A percentile compares a stretch with the other conserved stretches of the same genome.
phyloP scores from a whole-genome alignment of 2,113 vertebrate species.

The Albula glossodonta region DNA sequence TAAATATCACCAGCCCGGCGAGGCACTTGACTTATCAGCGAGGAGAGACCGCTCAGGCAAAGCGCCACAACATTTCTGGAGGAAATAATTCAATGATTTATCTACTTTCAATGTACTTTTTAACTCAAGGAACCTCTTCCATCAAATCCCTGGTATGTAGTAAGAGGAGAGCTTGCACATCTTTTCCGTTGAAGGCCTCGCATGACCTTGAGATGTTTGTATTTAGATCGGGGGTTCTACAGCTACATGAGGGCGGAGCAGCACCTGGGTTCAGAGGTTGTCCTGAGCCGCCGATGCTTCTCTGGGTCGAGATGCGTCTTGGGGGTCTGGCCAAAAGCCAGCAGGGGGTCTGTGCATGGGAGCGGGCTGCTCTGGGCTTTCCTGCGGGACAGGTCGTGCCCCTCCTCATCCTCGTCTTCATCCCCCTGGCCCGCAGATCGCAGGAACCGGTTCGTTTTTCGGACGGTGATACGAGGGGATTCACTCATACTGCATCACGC shows the following conservation, averaged over 20 bases:
- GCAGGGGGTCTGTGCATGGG: constrained; percentile 42
- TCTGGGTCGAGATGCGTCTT: constrained; percentile 72
- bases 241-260: constrained; percentile 32
- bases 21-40: background rate
- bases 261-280: constrained; percentile 72
- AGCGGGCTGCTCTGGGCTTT: constrained; percentile 50
- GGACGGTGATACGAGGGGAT: constrained; percentile 34
- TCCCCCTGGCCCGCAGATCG: constrained; percentile 29
- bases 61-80: background rate
- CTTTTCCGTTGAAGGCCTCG: background rate
- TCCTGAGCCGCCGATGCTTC: constrained; percentile 70
- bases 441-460: constrained; percentile 27
- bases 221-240: background rate
- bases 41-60: background rate
- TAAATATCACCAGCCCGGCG: background rate
- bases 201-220: background rate
- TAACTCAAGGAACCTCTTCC: background rate
- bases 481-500: constrained; percentile 52
- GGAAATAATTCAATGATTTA: background rate
- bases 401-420: constrained; percentile 34
- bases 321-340: constrained; percentile 46
- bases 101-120: background rate
- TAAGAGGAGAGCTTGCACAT: background rate
- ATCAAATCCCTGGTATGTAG: background rate
- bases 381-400: constrained; percentile 56